phyloP scores from a whole-genome alignment of 2,888 invertebrate species.

The Nemapogon koenigi region DNA sequence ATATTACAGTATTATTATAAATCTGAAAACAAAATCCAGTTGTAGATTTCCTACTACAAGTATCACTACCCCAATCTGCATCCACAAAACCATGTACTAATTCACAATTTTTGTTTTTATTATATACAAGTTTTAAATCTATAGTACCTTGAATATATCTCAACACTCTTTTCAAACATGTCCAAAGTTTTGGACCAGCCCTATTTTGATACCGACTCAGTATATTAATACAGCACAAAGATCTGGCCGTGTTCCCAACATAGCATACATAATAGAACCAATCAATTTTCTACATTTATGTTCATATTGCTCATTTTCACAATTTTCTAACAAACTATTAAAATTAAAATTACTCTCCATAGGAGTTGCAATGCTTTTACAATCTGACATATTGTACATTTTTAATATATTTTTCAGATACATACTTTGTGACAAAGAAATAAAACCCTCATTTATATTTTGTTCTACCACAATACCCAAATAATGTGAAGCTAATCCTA shows the following conservation, averaged over 20 bases:
- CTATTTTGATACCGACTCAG: background rate
- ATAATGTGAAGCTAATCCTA: background rate
- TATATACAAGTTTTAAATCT: conserved; percentile 15
- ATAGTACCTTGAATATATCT: conserved; percentile 20
- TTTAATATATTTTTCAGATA: background rate
- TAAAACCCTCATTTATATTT: background rate
- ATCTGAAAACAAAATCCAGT: conserved; percentile 21
- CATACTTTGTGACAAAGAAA: background rate
- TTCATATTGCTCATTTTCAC: background rate
- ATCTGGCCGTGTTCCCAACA: background rate
- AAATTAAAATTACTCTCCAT: background rate
- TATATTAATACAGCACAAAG: background rate
- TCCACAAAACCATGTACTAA: conserved; percentile 20
- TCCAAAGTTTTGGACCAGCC: background rate
- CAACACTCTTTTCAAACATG: conserved; percentile 18
- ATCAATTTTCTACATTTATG: background rate
- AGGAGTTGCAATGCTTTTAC: background rate
- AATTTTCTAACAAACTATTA: background rate
- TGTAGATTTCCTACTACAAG: conserved; percentile 19
- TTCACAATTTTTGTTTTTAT: conserved; percentile 11
- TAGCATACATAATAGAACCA: background rate
- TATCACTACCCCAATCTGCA: conserved; percentile 20
- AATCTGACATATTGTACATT: background rate
- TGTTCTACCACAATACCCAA: background rate
- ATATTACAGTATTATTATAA: conserved; percentile 20